A percentile compares a stretch with the other conserved stretches of the same genome.
Conservation (phyloP, 2,113 vertebrate species). For the Antechinus stuartii region DNA sequence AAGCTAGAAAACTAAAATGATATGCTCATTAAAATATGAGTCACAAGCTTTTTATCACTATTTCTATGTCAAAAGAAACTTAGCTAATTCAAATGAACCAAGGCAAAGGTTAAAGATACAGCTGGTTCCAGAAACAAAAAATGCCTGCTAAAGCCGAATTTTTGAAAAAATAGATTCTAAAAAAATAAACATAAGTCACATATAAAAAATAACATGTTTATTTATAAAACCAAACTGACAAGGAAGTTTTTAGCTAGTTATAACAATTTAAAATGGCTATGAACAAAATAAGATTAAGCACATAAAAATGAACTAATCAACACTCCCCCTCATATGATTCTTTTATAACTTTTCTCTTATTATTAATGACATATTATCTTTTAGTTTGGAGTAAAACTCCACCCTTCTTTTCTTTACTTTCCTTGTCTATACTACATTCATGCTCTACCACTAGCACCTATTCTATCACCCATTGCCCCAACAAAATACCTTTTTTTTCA, state of each 20-base stretch:
- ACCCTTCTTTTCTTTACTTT: neutral
- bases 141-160: neutral
- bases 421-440: neutral
- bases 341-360: neutral
- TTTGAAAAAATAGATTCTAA: neutral
- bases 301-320: neutral
- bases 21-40: conserved; percentile 1
- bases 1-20: conserved; percentile 10
- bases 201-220: neutral
- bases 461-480: neutral
- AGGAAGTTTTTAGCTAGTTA: neutral
- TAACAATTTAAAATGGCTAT: neutral
- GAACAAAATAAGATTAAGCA: neutral
- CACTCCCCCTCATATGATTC: neutral
- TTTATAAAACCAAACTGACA: neutral
- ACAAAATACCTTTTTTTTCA: neutral
- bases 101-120: neutral
- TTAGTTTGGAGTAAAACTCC: neutral
- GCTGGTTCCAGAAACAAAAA: neutral
- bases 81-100: conserved; percentile 12
- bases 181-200: neutral
- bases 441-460: neutral
- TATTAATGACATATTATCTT: neutral
- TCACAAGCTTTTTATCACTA: neutral
- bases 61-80: conserved; percentile 12